Percentiles rank a stretch among this genome's conserved stretches.
Conservation (phyloP, 2,113 vertebrate species). For the Sebastes fasciatus region DNA sequence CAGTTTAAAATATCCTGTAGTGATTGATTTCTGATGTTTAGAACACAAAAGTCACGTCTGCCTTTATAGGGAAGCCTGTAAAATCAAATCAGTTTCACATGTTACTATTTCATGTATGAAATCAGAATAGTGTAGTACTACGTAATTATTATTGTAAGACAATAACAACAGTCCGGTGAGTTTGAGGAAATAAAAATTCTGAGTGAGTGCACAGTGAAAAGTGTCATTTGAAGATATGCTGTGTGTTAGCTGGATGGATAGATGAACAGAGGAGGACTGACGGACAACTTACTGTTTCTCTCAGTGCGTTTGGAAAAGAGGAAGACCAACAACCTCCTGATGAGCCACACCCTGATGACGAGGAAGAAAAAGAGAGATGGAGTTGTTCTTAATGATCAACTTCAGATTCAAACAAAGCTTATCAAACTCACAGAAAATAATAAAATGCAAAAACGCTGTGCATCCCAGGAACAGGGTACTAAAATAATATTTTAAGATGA, state of each 20-base stretch:
- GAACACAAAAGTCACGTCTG: neutral
- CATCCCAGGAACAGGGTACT: neutral
- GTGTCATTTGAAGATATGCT: neutral
- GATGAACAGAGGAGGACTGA: neutral
- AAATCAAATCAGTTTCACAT: neutral
- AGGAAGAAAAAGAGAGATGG: conserved; percentile 2
- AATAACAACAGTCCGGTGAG: neutral
- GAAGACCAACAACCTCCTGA: conserved; percentile 93
- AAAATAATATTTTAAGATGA: neutral
- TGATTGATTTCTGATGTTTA: too few species aligned
- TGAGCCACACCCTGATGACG: conserved; percentile 89
- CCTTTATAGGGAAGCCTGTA: neutral
- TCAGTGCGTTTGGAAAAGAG: conserved; percentile 96
- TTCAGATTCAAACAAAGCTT: neutral
- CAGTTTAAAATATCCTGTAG: too few species aligned
- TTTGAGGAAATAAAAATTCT: neutral
- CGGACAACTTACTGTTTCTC: conserved; percentile 91
- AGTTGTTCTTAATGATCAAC: neutral
- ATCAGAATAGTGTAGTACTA: neutral
- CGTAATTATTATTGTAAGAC: neutral
- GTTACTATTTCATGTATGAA: neutral
- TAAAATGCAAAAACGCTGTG: too few species aligned
- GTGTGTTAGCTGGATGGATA: neutral
- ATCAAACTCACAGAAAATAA: too few species aligned
- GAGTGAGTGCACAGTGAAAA: neutral